Evolutionary conservation across 2,888 invertebrate species (phyloP).

Genomic region (Pristionchus fissidentatus): DNA sequence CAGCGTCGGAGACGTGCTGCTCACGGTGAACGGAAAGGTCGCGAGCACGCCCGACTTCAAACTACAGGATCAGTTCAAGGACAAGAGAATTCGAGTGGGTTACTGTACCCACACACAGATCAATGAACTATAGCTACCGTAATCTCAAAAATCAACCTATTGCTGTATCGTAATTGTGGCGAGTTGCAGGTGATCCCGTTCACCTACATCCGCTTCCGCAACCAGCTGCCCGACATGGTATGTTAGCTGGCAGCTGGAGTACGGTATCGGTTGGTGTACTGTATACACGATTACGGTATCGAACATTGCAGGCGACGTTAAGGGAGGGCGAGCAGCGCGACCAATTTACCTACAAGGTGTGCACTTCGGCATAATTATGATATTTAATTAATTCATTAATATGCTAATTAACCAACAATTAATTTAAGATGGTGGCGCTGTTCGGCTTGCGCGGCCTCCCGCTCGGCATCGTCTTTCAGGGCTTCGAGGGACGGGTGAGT

Average conservation of each 20-base stretch:
- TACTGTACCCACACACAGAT: background rate
- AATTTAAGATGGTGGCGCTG: background rate
- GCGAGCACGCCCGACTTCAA: slow-evolving; percentile 3
- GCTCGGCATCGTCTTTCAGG: background rate
- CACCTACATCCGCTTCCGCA: slow-evolving; percentile 7
- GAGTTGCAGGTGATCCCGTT: background rate
- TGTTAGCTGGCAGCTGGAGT: too few relatives aligned
- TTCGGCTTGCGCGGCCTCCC: background rate
- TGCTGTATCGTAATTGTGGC: background rate
- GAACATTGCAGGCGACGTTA: background rate
- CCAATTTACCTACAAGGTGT: background rate
- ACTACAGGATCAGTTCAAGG: background rate
- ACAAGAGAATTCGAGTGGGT: background rate
- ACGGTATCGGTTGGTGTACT: too few relatives aligned
- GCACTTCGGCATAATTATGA: too few relatives aligned
- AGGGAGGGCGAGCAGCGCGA: background rate
- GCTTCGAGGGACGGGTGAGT: background rate
- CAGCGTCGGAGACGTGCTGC: slow-evolving; percentile 13
- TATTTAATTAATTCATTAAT: background rate
- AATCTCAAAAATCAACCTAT: background rate
- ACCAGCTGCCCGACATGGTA: background rate
- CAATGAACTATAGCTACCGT: background rate
- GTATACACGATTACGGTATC: background rate
- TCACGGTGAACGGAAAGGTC: slow-evolving; percentile 5
- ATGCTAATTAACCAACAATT: background rate